These are phyloP conservation scores for Harlomillsia oculata DNA, from an alignment of 1,140 invertebrate species.

Conservation along the genomic window DNA sequence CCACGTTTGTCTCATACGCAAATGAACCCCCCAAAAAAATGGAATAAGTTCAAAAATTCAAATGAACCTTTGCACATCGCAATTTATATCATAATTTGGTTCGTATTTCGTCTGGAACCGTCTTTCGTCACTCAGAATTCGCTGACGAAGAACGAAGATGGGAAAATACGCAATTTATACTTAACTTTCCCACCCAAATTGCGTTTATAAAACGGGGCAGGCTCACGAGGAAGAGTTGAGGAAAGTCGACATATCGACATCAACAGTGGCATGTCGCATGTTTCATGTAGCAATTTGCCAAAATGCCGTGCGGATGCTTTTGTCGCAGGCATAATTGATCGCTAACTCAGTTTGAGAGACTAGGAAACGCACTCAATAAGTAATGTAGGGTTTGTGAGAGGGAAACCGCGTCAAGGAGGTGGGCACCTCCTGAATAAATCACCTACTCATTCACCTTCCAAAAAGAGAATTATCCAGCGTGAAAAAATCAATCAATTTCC, in stretches of 20 bases:
- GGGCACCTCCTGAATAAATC: constrained; percentile 11
- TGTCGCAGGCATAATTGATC: not conserved
- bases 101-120: not conserved
- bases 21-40: too few relatives aligned
- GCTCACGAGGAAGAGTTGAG: too few relatives aligned
- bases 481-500: constrained; percentile 31
- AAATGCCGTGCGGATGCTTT: not conserved
- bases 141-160: not conserved
- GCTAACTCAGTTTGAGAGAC: not conserved
- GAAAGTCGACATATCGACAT: not conserved
- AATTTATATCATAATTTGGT: not conserved
- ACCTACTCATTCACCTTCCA: constrained; percentile 4
- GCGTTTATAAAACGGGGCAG: too few relatives aligned
- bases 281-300: not conserved
- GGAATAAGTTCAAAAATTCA: too few relatives aligned
- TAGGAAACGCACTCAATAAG: too few relatives aligned
- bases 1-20: constrained; percentile 7
- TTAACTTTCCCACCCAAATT: too few relatives aligned
- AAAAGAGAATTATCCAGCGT: constrained; percentile 16
- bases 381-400: too few relatives aligned
- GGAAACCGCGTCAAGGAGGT: constrained; percentile 4
- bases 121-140: not conserved
- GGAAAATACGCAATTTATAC: not conserved
- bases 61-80: not conserved
- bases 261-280: not conserved